A percentile compares a stretch with the other conserved stretches of the same genome.
These are phyloP conservation scores for Portunus trituberculatus DNA, from an alignment of 1,140 invertebrate genomes.

Conservation along the genomic window DNA sequence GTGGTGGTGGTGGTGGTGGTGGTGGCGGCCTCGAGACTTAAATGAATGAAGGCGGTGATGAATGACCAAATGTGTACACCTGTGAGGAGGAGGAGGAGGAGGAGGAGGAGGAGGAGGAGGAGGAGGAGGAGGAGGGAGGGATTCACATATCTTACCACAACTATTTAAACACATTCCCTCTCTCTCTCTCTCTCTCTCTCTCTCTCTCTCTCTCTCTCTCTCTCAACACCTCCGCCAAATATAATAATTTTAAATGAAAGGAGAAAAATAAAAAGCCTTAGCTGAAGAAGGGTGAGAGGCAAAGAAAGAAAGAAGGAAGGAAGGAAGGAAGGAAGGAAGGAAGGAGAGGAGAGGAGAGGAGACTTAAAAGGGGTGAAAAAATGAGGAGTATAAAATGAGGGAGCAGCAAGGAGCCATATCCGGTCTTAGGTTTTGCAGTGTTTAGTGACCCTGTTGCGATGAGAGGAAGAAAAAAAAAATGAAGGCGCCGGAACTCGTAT, in stretches of 20 bases:
- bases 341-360: too few species aligned
- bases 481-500: background rate
- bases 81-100: background rate
- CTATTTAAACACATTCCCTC: background rate
- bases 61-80: background rate
- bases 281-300: too few species aligned
- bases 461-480: background rate
- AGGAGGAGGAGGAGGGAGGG: background rate
- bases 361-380: background rate
- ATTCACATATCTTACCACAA: background rate
- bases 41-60: background rate
- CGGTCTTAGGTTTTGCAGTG: background rate
- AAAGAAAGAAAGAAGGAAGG: too few species aligned
- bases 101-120: background rate
- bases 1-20: background rate
- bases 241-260: too few species aligned
- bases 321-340: too few species aligned
- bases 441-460: background rate
- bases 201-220: slow-evolving; percentile 39
- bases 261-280: too few species aligned
- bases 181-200: slow-evolving; percentile 56
- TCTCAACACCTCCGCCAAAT: too few species aligned
- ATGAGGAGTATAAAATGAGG: too few species aligned
- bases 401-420: background rate
- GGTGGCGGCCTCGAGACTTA: background rate